phyloP scores from a whole-genome alignment of 2,113 vertebrate genomes.

The Paradoxurus hermaphroditus region DNA sequence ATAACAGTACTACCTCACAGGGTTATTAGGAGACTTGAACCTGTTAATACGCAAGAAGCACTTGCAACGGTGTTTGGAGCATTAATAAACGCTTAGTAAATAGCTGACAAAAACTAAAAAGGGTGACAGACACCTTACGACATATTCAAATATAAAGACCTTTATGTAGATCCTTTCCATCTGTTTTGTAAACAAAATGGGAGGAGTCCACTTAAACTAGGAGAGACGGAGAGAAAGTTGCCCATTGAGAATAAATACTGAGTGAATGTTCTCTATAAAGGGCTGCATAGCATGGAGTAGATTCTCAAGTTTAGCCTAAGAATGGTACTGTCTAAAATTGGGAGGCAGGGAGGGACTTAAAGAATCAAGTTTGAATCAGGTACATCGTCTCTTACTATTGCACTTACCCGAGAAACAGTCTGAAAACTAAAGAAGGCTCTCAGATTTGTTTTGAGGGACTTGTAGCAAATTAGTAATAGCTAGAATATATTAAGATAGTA shows the following conservation, averaged over 20 bases:
- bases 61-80: background rate
- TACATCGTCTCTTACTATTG: background rate
- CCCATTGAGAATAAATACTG: background rate
- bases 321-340: background rate
- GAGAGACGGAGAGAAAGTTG: background rate
- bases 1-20: background rate
- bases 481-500: background rate
- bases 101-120: background rate
- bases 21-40: background rate
- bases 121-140: background rate
- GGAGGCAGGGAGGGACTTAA: background rate
- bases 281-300: background rate
- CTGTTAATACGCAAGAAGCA: background rate
- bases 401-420: background rate
- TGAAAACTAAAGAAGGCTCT: constrained; percentile 9
- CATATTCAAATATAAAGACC: background rate
- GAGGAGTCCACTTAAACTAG: background rate
- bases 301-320: background rate
- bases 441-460: background rate
- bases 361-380: background rate
- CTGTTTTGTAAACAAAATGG: background rate
- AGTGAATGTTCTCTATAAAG: background rate
- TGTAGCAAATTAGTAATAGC: background rate
- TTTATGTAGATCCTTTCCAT: background rate
- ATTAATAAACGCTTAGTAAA: background rate